Evolutionary conservation across 2,113 vertebrate genomes (phyloP).

Genomic region (Microcebus lehilahytsara): DNA sequence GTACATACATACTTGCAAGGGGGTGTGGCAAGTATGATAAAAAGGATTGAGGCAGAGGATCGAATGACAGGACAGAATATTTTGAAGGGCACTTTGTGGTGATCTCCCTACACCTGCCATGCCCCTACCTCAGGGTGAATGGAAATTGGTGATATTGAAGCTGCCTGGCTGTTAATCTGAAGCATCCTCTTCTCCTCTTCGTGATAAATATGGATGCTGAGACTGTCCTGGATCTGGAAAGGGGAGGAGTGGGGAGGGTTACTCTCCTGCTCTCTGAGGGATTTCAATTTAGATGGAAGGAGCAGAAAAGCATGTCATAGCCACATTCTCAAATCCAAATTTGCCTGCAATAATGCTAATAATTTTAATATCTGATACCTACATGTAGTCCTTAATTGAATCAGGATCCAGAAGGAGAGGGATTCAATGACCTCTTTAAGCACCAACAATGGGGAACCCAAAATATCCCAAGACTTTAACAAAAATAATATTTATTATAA

Average conservation of each 20-base stretch:
- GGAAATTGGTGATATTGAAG: background rate
- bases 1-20: background rate
- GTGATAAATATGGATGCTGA: fast-evolving
- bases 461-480: background rate
- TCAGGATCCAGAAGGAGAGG: background rate
- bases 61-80: background rate
- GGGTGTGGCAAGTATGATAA: fast-evolving
- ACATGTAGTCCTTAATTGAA: background rate
- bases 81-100: background rate
- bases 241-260: background rate
- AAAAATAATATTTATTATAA: background rate
- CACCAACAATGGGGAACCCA: background rate
- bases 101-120: fast-evolving
- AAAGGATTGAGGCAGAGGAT: background rate
- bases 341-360: too few species aligned
- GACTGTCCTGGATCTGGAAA: background rate
- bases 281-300: background rate
- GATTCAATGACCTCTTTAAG: background rate
- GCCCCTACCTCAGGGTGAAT: too few species aligned
- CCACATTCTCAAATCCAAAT: background rate
- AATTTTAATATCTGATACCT: background rate
- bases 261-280: background rate
- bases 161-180: background rate
- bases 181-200: background rate
- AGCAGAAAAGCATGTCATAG: background rate